phyloP scores from a whole-genome alignment of 2,113 vertebrate species.

The Cyanocitta stelleri region DNA sequence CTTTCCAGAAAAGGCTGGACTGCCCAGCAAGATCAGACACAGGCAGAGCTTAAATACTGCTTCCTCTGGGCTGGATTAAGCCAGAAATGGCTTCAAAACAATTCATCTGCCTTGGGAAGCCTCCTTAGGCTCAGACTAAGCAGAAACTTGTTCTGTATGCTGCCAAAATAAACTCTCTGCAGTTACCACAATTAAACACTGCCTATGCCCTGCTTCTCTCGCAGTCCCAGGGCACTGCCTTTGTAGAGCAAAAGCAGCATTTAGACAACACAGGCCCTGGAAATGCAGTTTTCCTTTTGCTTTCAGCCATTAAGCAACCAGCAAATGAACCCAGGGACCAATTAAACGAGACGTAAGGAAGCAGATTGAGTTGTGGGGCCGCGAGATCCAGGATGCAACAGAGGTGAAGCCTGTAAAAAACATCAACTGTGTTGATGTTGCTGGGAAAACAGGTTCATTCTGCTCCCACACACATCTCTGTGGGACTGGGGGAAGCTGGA shows the following conservation, averaged over 20 bases:
- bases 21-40: background rate
- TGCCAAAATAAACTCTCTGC: background rate
- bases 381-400: background rate
- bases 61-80: background rate
- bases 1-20: background rate
- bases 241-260: background rate
- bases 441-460: background rate
- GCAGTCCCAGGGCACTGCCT: background rate
- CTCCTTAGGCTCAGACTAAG: background rate
- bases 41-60: background rate
- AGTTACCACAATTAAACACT: background rate
- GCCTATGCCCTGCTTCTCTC: background rate
- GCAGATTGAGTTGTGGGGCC: background rate
- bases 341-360: background rate
- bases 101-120: background rate
- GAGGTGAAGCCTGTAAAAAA: background rate
- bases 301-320: background rate
- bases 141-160: background rate
- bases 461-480: fast-evolving
- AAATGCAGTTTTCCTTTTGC: background rate
- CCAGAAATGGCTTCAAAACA: background rate
- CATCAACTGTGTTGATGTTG: background rate
- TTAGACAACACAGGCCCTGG: background rate
- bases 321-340: conserved; percentile 6
- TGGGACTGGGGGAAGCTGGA: background rate